phyloP scores from a whole-genome alignment of 2,113 vertebrate species.

The Rhadina sibilatrix region DNA sequence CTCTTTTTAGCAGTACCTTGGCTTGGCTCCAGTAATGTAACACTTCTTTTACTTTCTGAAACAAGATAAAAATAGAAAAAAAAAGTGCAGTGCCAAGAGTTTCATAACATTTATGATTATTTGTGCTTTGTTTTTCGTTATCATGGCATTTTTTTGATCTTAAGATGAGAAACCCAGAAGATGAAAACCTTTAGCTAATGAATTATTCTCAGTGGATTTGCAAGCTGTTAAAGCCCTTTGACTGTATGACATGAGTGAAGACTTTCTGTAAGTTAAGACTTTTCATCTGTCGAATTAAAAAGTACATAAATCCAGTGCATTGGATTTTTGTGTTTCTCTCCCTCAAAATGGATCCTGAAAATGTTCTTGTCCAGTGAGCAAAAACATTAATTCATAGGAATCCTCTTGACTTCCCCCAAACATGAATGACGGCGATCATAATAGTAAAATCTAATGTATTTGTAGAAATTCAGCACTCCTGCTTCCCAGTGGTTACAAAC shows the following conservation, averaged over 20 bases:
- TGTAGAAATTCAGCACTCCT: background rate
- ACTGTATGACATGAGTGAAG: background rate
- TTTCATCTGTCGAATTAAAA: background rate
- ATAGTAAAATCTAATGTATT: background rate
- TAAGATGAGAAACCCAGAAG: background rate
- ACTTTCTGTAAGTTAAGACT: background rate
- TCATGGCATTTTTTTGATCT: background rate
- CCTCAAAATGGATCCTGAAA: background rate
- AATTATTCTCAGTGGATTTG: conserved; percentile 50
- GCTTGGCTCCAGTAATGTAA: background rate
- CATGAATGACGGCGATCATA: background rate
- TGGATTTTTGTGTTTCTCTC: background rate
- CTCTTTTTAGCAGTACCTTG: background rate
- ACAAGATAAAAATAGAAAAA: background rate
- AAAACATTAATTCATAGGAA: background rate
- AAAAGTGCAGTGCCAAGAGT: background rate
- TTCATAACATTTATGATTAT: conserved; percentile 1
- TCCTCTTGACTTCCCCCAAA: background rate
- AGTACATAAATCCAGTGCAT: background rate
- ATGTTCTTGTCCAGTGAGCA: background rate
- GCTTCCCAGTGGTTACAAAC: background rate
- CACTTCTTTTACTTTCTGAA: background rate
- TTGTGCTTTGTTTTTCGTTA: conserved; percentile 24
- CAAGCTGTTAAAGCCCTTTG: conserved; percentile 6
- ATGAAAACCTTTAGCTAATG: conserved; percentile 18